Percentiles rank a stretch among this genome's conserved stretches.
These are phyloP conservation scores for Nylanderia fulva DNA, from an alignment of 1,140 invertebrate genomes.

Conservation along the genomic window DNA sequence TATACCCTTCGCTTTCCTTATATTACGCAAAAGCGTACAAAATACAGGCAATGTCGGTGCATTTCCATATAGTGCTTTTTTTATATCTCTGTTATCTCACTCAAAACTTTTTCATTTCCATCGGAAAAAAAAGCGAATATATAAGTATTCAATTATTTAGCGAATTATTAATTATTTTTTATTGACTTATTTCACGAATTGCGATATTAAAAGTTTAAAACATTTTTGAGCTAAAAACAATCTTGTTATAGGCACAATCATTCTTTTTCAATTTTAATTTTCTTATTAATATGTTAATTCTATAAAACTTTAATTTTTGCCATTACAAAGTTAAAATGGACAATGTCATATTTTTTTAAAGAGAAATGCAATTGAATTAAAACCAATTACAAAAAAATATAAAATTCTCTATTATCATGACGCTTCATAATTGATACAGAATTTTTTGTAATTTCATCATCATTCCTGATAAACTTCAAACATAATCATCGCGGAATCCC, in stretches of 20 bases:
- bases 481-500: slow-evolving; percentile 2
- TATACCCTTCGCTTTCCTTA: slow-evolving; percentile 15
- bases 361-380: slow-evolving; percentile 2
- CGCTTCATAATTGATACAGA: slow-evolving; percentile 11
- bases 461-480: slow-evolving; percentile 36
- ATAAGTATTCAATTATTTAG: too few species aligned
- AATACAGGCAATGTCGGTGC: slow-evolving; percentile 22
- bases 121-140: neutral
- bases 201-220: neutral
- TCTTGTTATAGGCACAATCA: neutral
- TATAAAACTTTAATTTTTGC: neutral
- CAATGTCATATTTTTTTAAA: neutral
- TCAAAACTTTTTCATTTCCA: neutral
- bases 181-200: neutral
- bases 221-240: neutral
- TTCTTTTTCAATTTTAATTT: neutral
- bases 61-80: neutral
- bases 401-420: neutral
- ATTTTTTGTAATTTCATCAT: neutral
- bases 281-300: neutral
- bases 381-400: neutral
- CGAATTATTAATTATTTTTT: neutral
- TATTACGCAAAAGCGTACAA: slow-evolving; percentile 21
- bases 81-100: neutral
- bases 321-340: neutral